Evolutionary conservation across 2,113 vertebrate species (phyloP), one percentile per base, ranked within the genome.

Genomic region (Numida meleagris): DNA sequence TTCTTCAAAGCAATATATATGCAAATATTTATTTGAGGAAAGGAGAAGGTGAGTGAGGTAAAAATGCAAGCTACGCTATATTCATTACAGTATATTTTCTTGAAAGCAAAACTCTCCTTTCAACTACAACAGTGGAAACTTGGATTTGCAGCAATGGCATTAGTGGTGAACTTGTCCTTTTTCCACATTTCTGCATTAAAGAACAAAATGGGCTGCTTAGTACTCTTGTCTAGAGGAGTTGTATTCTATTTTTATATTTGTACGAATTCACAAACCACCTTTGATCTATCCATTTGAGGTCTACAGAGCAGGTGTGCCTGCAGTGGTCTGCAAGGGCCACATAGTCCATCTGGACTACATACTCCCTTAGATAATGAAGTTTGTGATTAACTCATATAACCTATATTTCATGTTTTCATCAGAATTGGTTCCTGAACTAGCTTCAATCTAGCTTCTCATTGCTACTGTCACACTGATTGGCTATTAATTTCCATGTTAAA

Each of bases 11-110:
- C 73, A 97, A 97, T 97, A 95, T 97, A 92, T 92, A 97, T 97
- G 94, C 63, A 97, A 97, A 97, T 95, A 77, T 87, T 96, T 97
- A 94, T 96, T 96, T 93, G 79, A 93, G 81, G 42, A 96, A 96
- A 86, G 31, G 68, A 51, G 36, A 81, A 33, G 77, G 46, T 73
- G 92, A 95, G 55, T 61, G 65, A 81, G 31, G 94, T 88, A 94
- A 97, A 95, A 40, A 86, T n/a, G 34, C 31, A 93, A 91, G 53
- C 29, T 70, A 34, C 25, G 80, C 36, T 12, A 59, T 53, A 86
- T 76, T 31, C 24, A 58, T 57, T 88, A 27, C 21, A 80, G 66
- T 63, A 84, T 33, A 31, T 63, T 65, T 86, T 74, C 83, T 94
- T 94, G 83, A 87, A 91, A 83, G 33, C 23, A 68, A 82, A 57